Evolutionary conservation across 1,140 invertebrate species (phyloP).

Genomic region (Chironomus tepperi): DNA sequence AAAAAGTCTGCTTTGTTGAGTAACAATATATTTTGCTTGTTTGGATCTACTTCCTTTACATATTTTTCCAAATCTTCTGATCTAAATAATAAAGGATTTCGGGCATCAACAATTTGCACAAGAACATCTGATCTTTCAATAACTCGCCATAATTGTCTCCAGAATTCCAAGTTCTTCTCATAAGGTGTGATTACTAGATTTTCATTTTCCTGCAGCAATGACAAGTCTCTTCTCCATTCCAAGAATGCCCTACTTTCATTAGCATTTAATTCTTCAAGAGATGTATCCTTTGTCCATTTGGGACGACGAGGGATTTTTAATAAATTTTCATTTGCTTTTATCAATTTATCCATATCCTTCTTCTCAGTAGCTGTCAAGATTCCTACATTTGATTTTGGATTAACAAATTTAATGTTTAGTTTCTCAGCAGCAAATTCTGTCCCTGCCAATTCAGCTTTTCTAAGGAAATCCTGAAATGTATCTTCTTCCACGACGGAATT

Average conservation of each 20-base stretch:
- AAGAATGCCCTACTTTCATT: conserved; percentile 76
- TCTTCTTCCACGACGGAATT: conserved; percentile 93
- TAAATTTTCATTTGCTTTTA: conserved; percentile 54
- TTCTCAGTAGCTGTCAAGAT: conserved; percentile 57
- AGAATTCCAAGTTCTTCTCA: conserved; percentile 96
- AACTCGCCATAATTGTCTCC: conserved; percentile 97
- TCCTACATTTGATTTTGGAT: conserved; percentile 49
- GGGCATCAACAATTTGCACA: conserved; percentile 92
- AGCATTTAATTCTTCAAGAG: conserved; percentile 64
- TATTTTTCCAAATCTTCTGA: conserved; percentile 92
- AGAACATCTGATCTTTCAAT: conserved; percentile 93
- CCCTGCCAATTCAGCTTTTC: conserved; percentile 85
- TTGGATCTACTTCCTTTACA: conserved; percentile 70
- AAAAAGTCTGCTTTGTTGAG: conserved; percentile 97
- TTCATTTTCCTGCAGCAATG: conserved; percentile 69
- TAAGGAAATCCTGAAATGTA: conserved; percentile 90
- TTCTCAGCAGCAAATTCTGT: conserved; percentile 90
- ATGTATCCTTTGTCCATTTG: conserved; percentile 64
- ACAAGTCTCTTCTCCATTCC: conserved; percentile 76
- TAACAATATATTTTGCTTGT: conserved; percentile 76
- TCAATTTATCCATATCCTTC: conserved; percentile 47
- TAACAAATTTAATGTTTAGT: conserved; percentile 56
- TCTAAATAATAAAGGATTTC: conserved; percentile 91
- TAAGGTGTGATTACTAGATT: conserved; percentile 87
- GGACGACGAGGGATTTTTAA: conserved; percentile 80